Base-by-base conservation (phyloP, 92 coral and sea anemone species). In the Porites cylindrica region DNA sequence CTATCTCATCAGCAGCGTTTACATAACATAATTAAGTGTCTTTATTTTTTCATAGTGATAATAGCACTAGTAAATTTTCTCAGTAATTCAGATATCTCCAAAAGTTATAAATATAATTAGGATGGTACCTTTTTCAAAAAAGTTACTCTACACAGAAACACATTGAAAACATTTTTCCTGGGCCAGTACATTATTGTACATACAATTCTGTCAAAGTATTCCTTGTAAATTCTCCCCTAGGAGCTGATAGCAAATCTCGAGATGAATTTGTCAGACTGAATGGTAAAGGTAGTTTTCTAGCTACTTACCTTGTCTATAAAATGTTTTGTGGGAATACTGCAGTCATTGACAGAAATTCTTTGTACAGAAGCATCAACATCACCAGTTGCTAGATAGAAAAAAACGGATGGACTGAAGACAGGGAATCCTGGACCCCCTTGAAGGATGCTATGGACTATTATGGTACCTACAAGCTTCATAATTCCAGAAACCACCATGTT, bases 401-500 rank as follows among this genome's bases (percentile, higher is more conserved):
- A 89, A 10, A 92, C 72, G 64, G 84, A 50, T 10, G 95, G 95
- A 13, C 79, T 56, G 71, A 88, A 88, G 51, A 88, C 43, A n/a
- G 90, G 86, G 9, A 92, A 69, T 23, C 93, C 95, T 61, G 95
- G 92, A 13, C 95, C 95, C 8, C 90, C 95, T 62, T 89, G 90
- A 0, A 92, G 56, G 51, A 92, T 70, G 24, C 92, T 89, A 72
- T 92, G 95, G 60, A 89, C 88, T 62, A 86, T 82, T 6, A 92
- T 76, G 52, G 62, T 82, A 0, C 91, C 93, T 29, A 68, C 19
- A 3, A 89, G 71, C 70, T 81, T 89, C 75, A 92, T 84, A 17
- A 92, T 20, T 2, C 91, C 93, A n/a, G 80, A 75, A 70, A 86
- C 91, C 23, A 92, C 89, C 8, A 89, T 51, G 1, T 82, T 18